These are phyloP conservation scores for Merops nubicus DNA, from an alignment of 2,113 vertebrate genomes.

Conservation along the genomic window DNA sequence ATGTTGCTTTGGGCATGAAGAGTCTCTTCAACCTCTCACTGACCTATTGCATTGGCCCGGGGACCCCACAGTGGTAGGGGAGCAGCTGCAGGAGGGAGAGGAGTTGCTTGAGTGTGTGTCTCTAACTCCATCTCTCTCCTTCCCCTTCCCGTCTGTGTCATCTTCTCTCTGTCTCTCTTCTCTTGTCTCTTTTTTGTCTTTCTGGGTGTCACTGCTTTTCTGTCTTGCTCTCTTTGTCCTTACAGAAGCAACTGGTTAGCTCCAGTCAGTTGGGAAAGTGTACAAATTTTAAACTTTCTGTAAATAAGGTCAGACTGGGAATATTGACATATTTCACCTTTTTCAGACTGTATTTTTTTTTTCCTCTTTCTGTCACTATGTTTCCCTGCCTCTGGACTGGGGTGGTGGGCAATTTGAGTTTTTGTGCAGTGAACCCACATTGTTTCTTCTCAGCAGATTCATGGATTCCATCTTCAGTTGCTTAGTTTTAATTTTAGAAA, in stretches of 20 bases:
- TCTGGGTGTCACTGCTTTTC: slow-evolving; percentile 52
- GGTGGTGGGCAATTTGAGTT: slow-evolving; percentile 53
- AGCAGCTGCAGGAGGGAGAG: slow-evolving; percentile 59
- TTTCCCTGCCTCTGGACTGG: slow-evolving; percentile 26
- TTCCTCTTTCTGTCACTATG: slow-evolving; percentile 28
- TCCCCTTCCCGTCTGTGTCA: slow-evolving; percentile 69
- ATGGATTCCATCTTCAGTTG: slow-evolving; percentile 45
- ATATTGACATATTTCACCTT: slow-evolving; percentile 19
- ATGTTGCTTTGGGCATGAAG: background rate
- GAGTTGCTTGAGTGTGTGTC: slow-evolving; percentile 11
- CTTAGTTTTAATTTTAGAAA: slow-evolving; percentile 63
- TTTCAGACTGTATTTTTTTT: slow-evolving; percentile 24
- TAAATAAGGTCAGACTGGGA: slow-evolving; percentile 18
- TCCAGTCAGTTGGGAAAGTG: slow-evolving; percentile 59
- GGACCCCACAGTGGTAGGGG: slow-evolving; percentile 32
- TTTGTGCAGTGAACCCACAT: slow-evolving; percentile 49
- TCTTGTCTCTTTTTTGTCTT: slow-evolving; percentile 61
- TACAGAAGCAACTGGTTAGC: slow-evolving; percentile 84
- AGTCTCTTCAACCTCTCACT: background rate
- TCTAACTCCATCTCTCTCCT: slow-evolving; percentile 77
- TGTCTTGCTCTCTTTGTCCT: slow-evolving; percentile 57
- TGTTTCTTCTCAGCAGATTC: slow-evolving; percentile 70
- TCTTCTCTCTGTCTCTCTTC: slow-evolving; percentile 46
- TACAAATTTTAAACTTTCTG: slow-evolving; percentile 36
- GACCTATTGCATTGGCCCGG: background rate